Base-by-base conservation (phyloP, 1,140 invertebrate genomes). In the Epicauta chinensis region DNA sequence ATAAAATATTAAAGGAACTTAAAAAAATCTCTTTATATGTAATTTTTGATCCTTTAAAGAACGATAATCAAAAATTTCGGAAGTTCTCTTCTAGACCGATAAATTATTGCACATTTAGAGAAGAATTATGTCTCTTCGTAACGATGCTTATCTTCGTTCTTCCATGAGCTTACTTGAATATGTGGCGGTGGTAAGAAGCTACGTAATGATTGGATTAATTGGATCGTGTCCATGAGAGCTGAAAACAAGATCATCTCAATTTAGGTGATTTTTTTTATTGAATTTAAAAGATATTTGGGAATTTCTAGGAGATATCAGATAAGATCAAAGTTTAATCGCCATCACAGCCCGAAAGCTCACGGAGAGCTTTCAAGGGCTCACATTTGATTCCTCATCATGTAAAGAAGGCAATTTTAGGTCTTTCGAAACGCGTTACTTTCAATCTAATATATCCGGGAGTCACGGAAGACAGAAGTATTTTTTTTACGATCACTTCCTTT, bases 121-220 rank as follows among this genome's bases (percentile, higher is more conserved):
- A 30, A 43, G 16, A 41, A 34, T 60, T 66, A 71, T 36, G 67
- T 66, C 48, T 71, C 69, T 35, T 71, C 69, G 44, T 64, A 81
- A 74, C 81, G 78, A 68, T 86, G 79, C 71, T 88, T 87, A 64
- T 87, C 84, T 66, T 90, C 87, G 66, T 87, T 89, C 69, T 90
- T 91, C 88, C 88, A 90, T 49, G 86, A 89, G 55, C 84, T 87
- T 12, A 90, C 86, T 60, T 87, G 85, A 62, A 90, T 90, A 69
- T 89, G 87, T 2, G 88, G 87, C 11, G 87, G 86, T 46, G 88
- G 88, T 58, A 91, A 71, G 63, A 87, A 89, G 69, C 85, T 89
- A 37, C 88, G 75, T 46, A 91, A 71, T 9, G 86, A 88, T 62
- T 91, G 88, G 50, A 90, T 86, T 60, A 90, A 72, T 64, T 90